Conservation (phyloP, 2,888 invertebrate genomes). For the Priocnemis perturbator region DNA sequence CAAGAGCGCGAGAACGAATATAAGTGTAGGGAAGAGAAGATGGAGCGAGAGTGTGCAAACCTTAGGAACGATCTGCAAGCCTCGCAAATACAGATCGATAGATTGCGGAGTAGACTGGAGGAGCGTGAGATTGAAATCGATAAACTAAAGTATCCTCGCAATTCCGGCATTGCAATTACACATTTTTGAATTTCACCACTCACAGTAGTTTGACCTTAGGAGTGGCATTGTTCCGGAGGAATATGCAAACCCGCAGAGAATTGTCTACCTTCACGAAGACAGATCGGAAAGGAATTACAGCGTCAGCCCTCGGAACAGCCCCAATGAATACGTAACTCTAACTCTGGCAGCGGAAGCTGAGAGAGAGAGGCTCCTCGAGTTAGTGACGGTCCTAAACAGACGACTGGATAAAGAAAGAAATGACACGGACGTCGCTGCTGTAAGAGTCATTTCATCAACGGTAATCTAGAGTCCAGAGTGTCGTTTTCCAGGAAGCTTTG, state of each 20-base stretch:
- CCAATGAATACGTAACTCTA: constrained; percentile 73
- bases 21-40: constrained; percentile 53
- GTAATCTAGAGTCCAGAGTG: no score
- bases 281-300: neutral
- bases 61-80: constrained; percentile 60
- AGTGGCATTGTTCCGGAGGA: constrained; percentile 22
- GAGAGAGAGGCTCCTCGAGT: constrained; percentile 78
- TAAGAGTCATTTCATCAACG: constrained; percentile 30
- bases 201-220: constrained; percentile 14
- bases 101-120: constrained; percentile 60
- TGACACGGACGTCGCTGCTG: constrained; percentile 60
- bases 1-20: constrained; percentile 57
- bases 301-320: constrained; percentile 39
- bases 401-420: constrained; percentile 78
- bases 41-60: constrained; percentile 55
- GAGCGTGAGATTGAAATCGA: constrained; percentile 68
- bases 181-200: neutral
- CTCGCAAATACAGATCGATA: constrained; percentile 58
- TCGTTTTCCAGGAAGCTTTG: constrained; percentile 65
- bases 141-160: constrained; percentile 52
- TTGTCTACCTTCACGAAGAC: constrained; percentile 15
- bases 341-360: constrained; percentile 80
- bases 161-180: neutral
- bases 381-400: constrained; percentile 78
- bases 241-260: constrained; percentile 11